A percentile compares a stretch with the other conserved stretches of the same genome.
These are phyloP conservation scores for Agrilus biguttatus DNA, from an alignment of 2,888 invertebrate genomes.

Conservation along the genomic window DNA sequence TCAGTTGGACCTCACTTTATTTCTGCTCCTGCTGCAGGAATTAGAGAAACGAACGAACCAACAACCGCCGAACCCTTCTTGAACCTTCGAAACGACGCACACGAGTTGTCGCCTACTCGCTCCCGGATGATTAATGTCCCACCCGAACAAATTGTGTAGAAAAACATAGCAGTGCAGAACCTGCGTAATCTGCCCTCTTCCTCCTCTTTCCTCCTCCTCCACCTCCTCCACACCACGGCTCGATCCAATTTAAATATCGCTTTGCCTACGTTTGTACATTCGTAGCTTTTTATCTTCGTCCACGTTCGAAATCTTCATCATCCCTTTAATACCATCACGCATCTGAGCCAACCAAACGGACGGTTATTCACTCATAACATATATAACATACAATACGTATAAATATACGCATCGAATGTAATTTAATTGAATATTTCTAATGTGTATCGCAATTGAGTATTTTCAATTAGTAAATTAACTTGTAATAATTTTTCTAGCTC, in stretches of 20 bases:
- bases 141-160: slow-evolving; percentile 36
- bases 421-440: too few species aligned
- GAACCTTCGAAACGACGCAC: slow-evolving; percentile 11
- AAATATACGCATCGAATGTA: too few species aligned
- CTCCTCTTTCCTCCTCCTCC: slow-evolving; percentile 4
- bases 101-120: slow-evolving; percentile 12
- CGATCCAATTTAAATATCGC: slow-evolving; percentile 15
- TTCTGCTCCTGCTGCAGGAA: too few species aligned
- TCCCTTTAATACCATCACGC: slow-evolving; percentile 1
- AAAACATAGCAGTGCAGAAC: slow-evolving; percentile 31
- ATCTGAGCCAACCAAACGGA: too few species aligned
- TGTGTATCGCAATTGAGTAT: too few species aligned
- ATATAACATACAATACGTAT: too few species aligned
- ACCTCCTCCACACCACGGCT: too few species aligned
- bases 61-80: slow-evolving; percentile 11
- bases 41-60: slow-evolving; percentile 5
- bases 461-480: too few species aligned
- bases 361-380: too few species aligned
- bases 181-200: slow-evolving; percentile 15
- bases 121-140: slow-evolving; percentile 32
- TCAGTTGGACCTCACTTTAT: too few species aligned
- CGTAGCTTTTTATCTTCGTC: background rate
- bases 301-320: background rate
- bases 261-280: slow-evolving; percentile 6
- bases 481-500: too few species aligned